phyloP scores from a whole-genome alignment of 2,113 vertebrate genomes.

The Barnardius zonarius region DNA sequence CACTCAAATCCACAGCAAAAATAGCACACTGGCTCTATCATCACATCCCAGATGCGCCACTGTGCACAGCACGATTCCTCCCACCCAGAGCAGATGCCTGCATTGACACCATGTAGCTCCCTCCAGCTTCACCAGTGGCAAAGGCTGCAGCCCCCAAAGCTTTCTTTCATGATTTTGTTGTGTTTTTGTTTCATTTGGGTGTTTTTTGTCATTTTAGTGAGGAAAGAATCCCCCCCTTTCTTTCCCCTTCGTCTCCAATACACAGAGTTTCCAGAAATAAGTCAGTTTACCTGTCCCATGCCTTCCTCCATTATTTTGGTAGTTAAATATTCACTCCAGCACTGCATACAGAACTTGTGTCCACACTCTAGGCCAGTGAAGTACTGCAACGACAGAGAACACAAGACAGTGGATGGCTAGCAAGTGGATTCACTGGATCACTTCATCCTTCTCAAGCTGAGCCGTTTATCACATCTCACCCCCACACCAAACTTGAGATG shows the following conservation, averaged over 20 bases:
- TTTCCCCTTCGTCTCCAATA: neutral
- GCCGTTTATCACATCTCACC: neutral
- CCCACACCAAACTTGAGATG: neutral
- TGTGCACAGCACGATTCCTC: neutral
- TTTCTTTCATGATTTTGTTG: neutral
- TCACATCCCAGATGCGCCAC: neutral
- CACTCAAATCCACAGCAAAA: neutral
- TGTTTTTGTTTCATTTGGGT: neutral
- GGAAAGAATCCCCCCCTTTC: neutral
- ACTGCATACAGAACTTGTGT: slow-evolving; percentile 99
- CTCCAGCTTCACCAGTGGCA: neutral
- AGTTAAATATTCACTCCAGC: slow-evolving; percentile 99
- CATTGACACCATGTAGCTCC: neutral
- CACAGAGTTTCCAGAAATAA: neutral
- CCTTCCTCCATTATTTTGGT: slow-evolving; percentile 99
- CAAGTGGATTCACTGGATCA: neutral
- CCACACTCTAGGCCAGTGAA: slow-evolving; percentile 99
- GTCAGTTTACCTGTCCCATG: slow-evolving; percentile 94
- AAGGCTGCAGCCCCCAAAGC: neutral
- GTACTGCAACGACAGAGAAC: slow-evolving; percentile 80
- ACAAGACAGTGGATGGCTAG: neutral
- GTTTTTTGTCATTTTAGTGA: neutral
- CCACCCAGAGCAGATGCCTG: neutral
- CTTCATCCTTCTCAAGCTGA: neutral
- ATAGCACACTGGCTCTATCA: neutral